phyloP scores from a whole-genome alignment of 2,888 invertebrate genomes.

The Alsophila aescularia region DNA sequence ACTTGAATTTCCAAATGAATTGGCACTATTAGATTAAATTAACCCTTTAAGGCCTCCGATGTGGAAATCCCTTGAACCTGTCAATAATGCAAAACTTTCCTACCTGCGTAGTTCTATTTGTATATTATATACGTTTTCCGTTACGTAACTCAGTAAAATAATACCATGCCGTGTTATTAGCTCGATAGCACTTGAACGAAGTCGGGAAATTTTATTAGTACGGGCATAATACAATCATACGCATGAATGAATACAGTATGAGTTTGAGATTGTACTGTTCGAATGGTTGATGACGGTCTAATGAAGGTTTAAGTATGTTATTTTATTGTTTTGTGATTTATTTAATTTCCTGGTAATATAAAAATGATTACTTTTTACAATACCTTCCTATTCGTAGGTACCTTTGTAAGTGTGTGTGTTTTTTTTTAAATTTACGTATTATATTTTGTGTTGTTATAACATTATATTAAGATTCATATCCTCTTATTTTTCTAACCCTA shows the following conservation, averaged over 20 bases:
- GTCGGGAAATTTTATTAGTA: conserved; percentile 33
- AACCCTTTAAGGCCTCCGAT: neutral
- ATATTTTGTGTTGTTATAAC: too few species aligned
- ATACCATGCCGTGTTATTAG: conserved; percentile 23
- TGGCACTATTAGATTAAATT: neutral
- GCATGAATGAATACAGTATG: conserved; percentile 31
- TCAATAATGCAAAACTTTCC: conserved; percentile 1
- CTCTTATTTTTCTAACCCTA: too few species aligned
- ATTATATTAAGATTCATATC: too few species aligned
- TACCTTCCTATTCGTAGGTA: too few species aligned
- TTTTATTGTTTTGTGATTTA: neutral
- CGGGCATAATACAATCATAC: conserved; percentile 36
- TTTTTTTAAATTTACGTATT: too few species aligned
- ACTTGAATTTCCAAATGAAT: conserved; percentile 8
- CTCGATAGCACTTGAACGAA: conserved; percentile 32
- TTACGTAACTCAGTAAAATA: conserved; percentile 11
- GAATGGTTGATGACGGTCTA: conserved; percentile 12
- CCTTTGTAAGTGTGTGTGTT: too few species aligned
- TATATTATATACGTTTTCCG: neutral
- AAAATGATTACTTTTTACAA: neutral
- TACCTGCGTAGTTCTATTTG: neutral
- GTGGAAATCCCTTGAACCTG: conserved; percentile 5
- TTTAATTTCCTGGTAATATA: neutral
- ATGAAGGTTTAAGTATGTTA: conserved; percentile 9
- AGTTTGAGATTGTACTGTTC: conserved; percentile 12